Evolutionary conservation across 2,797 vertebrate species (phyloP), one percentile per base, ranked within the genome.

Genomic region (Margarornis squamiger): DNA sequence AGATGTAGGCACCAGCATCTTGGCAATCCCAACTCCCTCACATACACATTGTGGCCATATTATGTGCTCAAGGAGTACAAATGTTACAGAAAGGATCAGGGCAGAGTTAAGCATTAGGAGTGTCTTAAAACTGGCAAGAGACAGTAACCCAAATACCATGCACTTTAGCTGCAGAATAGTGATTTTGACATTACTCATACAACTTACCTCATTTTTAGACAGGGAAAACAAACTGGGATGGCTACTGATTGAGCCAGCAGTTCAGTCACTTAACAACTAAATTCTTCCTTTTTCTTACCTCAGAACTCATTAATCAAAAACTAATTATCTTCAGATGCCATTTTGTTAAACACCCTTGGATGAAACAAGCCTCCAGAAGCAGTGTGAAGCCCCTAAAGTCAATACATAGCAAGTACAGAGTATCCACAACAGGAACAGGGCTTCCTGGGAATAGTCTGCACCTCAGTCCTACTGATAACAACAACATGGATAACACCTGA

Each of bases 361-460:
- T 72, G 41, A 81, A 68, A 75, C 1, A 8, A 81, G 38, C 12
- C 29, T 19, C 24, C 21, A 34, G 17, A 66, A 23, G 32, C 32
- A 71, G 17, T 6, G 4, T 57, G 18, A 90, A 27, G 3, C 3
- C 10, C 9, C 4, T 12, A 15, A 14, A 29, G 17, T 13, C 16
- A 48, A 14, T 29, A 34, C 0, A 71, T 4, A 49, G 22, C 15
- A 67, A 59, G 30, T 4, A 7, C 0, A 38, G 14, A 41, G 7
- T 27, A 38, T 14, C 20, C 24, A 36, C 20, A 61, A 59, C 4
- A 63, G 32, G 20, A 76, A 39, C 1, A 67, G 14, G 10, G 6
- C 27, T 77, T 59, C 34, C 66, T 57, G 29, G 24, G 23, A 67
- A 72, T 8, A 75, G 39, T 12, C 38, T 36, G 8, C 1, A 1